phyloP scores from a whole-genome alignment of 92 coral and sea anemone genomes.

The Meandrina meandrites region DNA sequence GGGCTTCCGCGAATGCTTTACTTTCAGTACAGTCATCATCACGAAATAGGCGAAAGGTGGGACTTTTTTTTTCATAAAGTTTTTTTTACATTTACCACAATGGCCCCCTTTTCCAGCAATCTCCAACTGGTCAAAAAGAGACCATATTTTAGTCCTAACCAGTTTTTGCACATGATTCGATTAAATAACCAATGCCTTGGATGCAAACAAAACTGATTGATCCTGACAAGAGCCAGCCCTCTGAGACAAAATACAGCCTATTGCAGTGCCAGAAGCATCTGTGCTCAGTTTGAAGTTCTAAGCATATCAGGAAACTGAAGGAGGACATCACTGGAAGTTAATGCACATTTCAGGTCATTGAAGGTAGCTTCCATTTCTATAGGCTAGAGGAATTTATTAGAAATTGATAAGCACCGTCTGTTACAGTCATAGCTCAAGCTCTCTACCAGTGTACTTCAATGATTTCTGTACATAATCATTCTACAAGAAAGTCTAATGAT shows the following conservation, averaged over 20 bases:
- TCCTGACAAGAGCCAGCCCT: slow-evolving; percentile 46
- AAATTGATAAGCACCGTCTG: too few species aligned
- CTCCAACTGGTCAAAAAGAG: too few species aligned
- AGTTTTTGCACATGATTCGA: too few species aligned
- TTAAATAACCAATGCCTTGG: slow-evolving; percentile 48
- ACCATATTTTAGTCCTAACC: too few species aligned
- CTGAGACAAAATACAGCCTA: slow-evolving; percentile 60
- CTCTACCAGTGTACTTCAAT: slow-evolving; percentile 9
- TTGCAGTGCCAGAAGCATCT: slow-evolving; percentile 63
- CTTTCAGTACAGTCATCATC: too few species aligned
- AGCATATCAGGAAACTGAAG: slow-evolving; percentile 63
- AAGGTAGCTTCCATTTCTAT: slow-evolving; percentile 55
- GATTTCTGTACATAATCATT: slow-evolving; percentile 5
- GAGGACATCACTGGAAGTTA: slow-evolving; percentile 48
- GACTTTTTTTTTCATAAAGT: too few species aligned
- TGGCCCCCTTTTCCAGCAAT: too few species aligned
- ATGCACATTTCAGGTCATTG: slow-evolving; percentile 57
- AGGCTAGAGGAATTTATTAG: slow-evolving; percentile 50
- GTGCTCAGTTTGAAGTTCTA: slow-evolving; percentile 57
- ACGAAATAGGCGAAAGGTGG: too few species aligned
- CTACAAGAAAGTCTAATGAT: not conserved
- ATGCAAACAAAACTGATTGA: too few species aligned
- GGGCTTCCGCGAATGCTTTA: too few species aligned
- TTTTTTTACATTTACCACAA: too few species aligned
- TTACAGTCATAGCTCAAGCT: not conserved